Conservation (phyloP, 2,888 invertebrate species). For the Trypoxylon attenuatum region DNA sequence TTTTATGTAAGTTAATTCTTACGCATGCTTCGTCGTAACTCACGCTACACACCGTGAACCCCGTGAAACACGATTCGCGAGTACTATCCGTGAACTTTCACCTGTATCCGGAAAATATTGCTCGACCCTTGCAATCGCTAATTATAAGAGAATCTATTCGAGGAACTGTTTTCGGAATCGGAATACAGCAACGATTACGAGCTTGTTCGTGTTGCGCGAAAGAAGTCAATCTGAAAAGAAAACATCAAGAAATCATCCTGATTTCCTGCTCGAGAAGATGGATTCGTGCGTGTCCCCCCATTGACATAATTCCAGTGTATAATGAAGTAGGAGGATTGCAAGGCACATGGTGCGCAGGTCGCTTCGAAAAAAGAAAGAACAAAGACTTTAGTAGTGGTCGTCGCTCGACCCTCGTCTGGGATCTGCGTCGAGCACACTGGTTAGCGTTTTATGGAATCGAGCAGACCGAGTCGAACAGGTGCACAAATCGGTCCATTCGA, state of each 20-base stretch:
- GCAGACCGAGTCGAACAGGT: conserved; percentile 38
- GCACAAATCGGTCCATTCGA: conserved; percentile 47
- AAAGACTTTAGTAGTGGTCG: conserved; percentile 31
- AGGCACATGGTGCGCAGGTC: conserved; percentile 7
- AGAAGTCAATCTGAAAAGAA: background rate
- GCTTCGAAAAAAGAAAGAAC: conserved; percentile 41
- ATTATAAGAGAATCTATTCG: too few relatives aligned
- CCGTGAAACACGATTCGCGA: too few relatives aligned
- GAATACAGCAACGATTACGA: too few relatives aligned
- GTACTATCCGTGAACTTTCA: too few relatives aligned
- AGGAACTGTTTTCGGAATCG: too few relatives aligned
- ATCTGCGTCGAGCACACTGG: conserved; percentile 45
- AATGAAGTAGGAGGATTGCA: conserved; percentile 24
- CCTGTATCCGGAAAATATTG: too few relatives aligned
- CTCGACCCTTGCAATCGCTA: too few relatives aligned
- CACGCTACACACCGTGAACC: too few relatives aligned
- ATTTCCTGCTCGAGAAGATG: background rate
- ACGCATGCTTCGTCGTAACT: conserved; percentile 7
- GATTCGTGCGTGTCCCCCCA: background rate
- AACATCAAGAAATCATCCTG: background rate
- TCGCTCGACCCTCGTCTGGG: conserved; percentile 34
- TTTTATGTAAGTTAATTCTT: conserved; percentile 22
- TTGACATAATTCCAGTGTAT: conserved; percentile 23
- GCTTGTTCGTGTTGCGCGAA: too few relatives aligned
- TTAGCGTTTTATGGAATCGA: conserved; percentile 50